These are phyloP conservation scores for Formicarius rufipectus DNA, from an alignment of 2,113 vertebrate genomes.

Conservation along the genomic window DNA sequence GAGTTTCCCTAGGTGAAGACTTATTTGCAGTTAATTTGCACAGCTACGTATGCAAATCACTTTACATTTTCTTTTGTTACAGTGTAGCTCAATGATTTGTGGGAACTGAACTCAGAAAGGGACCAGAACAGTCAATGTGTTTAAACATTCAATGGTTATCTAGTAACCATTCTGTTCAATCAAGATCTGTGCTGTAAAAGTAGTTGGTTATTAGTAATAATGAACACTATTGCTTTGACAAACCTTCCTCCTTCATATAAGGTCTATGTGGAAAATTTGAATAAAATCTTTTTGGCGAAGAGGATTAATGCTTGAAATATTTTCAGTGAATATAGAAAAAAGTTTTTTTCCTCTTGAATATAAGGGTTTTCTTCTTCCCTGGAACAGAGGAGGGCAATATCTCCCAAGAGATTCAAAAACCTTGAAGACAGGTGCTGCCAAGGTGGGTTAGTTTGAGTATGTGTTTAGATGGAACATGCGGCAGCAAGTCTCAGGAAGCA, in stretches of 20 bases:
- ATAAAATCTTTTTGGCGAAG: neutral
- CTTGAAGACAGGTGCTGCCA: slow-evolving; percentile 15
- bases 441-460: neutral
- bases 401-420: neutral
- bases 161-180: no score
- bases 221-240: neutral
- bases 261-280: neutral
- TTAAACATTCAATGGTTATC: neutral
- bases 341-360: neutral
- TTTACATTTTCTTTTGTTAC: neutral
- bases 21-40: neutral
- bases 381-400: neutral
- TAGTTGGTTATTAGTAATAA: neutral
- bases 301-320: neutral
- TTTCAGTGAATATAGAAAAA: neutral
- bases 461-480: neutral
- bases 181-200: neutral
- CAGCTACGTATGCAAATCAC: neutral
- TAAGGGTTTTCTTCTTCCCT: neutral
- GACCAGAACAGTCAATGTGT: neutral
- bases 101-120: neutral
- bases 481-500: slow-evolving; percentile 34
- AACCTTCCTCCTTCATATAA: neutral
- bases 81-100: neutral
- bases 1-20: neutral